Evolutionary conservation across 2,113 vertebrate genomes (phyloP).

Genomic region (Deroptyus accipitrinus): DNA sequence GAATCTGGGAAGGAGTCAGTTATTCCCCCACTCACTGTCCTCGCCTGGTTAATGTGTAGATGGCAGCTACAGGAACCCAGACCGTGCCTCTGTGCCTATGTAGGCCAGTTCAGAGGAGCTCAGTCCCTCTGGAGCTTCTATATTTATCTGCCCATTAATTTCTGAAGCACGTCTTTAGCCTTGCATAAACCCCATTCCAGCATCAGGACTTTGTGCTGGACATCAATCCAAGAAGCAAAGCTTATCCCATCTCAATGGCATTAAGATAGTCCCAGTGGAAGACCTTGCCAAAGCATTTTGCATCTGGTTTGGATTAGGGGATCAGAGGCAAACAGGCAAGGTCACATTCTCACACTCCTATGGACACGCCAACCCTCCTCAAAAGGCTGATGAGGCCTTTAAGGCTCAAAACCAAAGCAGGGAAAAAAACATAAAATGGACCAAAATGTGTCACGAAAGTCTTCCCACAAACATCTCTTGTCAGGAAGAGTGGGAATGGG

Average conservation of each 20-base stretch:
- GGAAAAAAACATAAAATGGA: background rate
- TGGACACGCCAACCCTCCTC: background rate
- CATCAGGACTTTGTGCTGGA: background rate
- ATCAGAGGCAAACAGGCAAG: background rate
- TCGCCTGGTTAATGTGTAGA: background rate
- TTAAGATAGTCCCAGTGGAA: background rate
- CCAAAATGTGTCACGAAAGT: background rate
- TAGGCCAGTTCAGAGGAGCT: background rate
- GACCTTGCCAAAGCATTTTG: accelerated
- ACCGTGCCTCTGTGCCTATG: background rate
- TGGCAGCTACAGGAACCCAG: background rate
- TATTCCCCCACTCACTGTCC: accelerated
- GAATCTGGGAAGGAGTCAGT: background rate
- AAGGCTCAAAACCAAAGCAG: background rate
- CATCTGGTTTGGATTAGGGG: slow-evolving; percentile 2
- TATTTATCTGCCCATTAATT: background rate
- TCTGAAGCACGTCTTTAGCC: background rate
- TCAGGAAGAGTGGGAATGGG: accelerated
- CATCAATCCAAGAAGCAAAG: background rate
- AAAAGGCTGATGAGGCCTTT: background rate
- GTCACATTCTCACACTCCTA: slow-evolving; percentile 36
- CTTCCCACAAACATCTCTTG: accelerated
- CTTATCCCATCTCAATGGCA: background rate
- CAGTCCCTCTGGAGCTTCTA: background rate
- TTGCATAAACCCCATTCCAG: background rate